These are phyloP conservation scores for Zaprionus taronus DNA, from an alignment of 1,140 invertebrate genomes.

Conservation along the genomic window DNA sequence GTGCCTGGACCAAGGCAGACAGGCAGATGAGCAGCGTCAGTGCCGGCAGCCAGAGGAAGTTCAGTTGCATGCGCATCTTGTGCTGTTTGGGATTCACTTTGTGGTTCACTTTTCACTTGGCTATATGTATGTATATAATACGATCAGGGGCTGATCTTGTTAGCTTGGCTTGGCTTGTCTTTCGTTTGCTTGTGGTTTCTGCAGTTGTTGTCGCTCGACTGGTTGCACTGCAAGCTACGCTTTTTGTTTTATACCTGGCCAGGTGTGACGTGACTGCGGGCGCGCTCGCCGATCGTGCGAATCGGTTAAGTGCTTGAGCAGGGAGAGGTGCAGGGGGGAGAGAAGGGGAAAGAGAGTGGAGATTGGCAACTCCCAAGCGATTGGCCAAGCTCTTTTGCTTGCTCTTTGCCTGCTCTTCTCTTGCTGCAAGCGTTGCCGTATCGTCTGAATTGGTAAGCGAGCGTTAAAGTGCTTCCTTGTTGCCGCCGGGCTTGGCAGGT, in stretches of 20 bases:
- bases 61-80: slow-evolving; percentile 33
- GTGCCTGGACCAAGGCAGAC: slow-evolving; percentile 25
- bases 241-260: slow-evolving; percentile 69
- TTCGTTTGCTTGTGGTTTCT: slow-evolving; percentile 47
- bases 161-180: background rate
- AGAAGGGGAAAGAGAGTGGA: background rate
- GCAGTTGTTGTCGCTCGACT: slow-evolving; percentile 50
- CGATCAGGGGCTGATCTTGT: slow-evolving; percentile 3
- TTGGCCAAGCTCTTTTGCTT: background rate
- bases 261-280: slow-evolving; percentile 52
- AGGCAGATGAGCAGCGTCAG: slow-evolving; percentile 28
- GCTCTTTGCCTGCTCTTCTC: slow-evolving; percentile 8
- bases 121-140: too few relatives aligned
- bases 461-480: background rate
- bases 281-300: slow-evolving; percentile 25
- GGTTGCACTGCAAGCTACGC: slow-evolving; percentile 59
- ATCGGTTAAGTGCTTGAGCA: background rate
- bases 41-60: slow-evolving; percentile 20
- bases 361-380: background rate
- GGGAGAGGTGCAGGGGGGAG: background rate
- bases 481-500: slow-evolving; percentile 1
- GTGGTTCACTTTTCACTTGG: slow-evolving; percentile 17
- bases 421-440: slow-evolving; percentile 17
- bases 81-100: slow-evolving; percentile 20
- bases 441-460: slow-evolving; percentile 1